Evolutionary conservation across 2,888 invertebrate genomes (phyloP), one percentile per base, ranked within the genome.

Genomic region (Halocaridina rubra): DNA sequence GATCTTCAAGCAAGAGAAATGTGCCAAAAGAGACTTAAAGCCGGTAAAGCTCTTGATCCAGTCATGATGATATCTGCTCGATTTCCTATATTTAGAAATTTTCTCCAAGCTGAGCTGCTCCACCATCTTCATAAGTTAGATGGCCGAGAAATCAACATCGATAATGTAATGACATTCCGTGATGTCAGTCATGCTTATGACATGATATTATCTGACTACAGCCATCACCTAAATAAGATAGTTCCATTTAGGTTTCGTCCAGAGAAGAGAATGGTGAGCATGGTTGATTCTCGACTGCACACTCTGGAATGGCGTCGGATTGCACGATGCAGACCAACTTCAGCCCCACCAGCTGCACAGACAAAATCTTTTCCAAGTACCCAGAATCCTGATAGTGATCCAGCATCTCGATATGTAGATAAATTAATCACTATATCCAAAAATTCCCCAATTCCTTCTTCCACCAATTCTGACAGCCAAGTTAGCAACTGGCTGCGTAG

Each of bases 241-340:
- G 79, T 84, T 22, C 84, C 84, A n/a, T 80, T 84, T 29, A 79
- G 84, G 16, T 84, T 84, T 30, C 79, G 67, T 53, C 77, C 84
- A 13, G 84, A 84, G 5, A 79, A 75, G 64, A 59, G 84, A 64
- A 67, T 69, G 30, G 46, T 80, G 16, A 80, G 79, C 27, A 84
- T 84, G 84, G 84, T 84, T n/a, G 84, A 84, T 57, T 77, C 84
- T n/a, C 79, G 84, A 13, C 84, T 84, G 8, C 84, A 84, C 32
- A 84, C 84, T 16, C 74, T 84, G 22, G 84, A 84, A 67, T 84
- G 84, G 84, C 79, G 75, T 27, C 84, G 79, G 27, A 5, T 69
- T n/a, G 61, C 33, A n/a, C 78, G 82, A 1, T 59, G 75, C 19
- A 33, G 78, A 13, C 19, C 33, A 22, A 19, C 59, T 0, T 57